These are phyloP conservation scores for Flexamia atlantica DNA, from an alignment of 2,888 invertebrate genomes.

Conservation along the genomic window DNA sequence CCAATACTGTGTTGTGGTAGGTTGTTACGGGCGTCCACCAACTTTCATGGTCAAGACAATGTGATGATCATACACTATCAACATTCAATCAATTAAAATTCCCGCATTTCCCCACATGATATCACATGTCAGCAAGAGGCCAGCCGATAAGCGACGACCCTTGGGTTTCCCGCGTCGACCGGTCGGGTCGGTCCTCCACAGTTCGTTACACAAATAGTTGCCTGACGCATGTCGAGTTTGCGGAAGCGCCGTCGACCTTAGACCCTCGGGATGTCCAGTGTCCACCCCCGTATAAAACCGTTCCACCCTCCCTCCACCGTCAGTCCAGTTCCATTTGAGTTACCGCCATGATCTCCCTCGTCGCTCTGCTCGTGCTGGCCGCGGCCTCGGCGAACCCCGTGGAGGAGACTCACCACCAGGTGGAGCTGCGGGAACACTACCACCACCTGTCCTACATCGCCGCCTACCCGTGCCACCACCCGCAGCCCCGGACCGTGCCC, in stretches of 20 bases:
- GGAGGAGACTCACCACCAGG: slow-evolving; percentile 17
- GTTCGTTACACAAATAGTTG: background rate
- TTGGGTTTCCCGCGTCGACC: background rate
- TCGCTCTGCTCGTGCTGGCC: background rate
- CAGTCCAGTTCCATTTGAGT: background rate
- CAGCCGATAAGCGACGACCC: background rate
- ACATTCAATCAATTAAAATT: too few species aligned
- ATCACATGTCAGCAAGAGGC: background rate
- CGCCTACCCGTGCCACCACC: slow-evolving; percentile 3
- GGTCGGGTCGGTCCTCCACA: background rate
- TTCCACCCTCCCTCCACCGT: background rate
- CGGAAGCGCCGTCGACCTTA: background rate
- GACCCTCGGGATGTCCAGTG: background rate
- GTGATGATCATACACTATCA: too few species aligned
- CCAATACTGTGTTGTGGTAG: too few species aligned
- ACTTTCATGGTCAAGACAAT: too few species aligned
- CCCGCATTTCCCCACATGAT: background rate
- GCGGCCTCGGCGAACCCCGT: background rate
- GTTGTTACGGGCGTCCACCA: too few species aligned
- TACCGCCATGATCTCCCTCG: background rate
- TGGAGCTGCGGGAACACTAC: slow-evolving; percentile 38
- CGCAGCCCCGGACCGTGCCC: slow-evolving; percentile 17
- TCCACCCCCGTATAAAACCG: slow-evolving; percentile 1
- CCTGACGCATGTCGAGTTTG: background rate
- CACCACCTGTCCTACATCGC: slow-evolving; percentile 34